These are phyloP conservation scores for Leiothrix lutea DNA, from an alignment of 2,113 vertebrate species.

Conservation along the genomic window DNA sequence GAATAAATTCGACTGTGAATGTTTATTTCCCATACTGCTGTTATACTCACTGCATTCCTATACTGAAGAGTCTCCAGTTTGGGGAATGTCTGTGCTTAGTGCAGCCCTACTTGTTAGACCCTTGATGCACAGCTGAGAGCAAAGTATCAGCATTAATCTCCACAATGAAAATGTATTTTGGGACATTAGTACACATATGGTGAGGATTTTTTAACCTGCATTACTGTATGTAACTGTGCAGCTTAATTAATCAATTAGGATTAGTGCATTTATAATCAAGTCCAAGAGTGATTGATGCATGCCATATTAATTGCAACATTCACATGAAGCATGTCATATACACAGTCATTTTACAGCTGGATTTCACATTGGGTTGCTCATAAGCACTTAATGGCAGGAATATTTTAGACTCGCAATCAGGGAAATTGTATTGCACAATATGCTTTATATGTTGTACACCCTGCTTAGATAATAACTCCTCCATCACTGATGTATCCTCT, in stretches of 20 bases:
- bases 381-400: slow-evolving; percentile 45
- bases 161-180: slow-evolving; percentile 24
- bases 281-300: slow-evolving; percentile 60
- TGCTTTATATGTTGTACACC: slow-evolving; percentile 11
- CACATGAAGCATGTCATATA: slow-evolving; percentile 44
- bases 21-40: neutral
- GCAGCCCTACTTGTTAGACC: neutral
- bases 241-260: slow-evolving; percentile 62
- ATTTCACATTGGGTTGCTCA: slow-evolving; percentile 49
- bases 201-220: slow-evolving; percentile 25
- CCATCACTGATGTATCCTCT: slow-evolving; percentile 14
- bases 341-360: slow-evolving; percentile 48
- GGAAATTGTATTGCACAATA: slow-evolving; percentile 64
- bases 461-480: slow-evolving; percentile 17
- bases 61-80: neutral
- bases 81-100: neutral
- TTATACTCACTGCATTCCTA: neutral
- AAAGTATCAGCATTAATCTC: neutral
- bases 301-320: slow-evolving; percentile 51
- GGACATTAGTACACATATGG: slow-evolving; percentile 14
- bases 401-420: slow-evolving; percentile 58
- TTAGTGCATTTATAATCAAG: slow-evolving; percentile 54
- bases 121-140: neutral
- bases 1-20: neutral
- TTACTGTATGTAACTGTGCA: slow-evolving; percentile 24